phyloP scores from a whole-genome alignment of 2,113 vertebrate species.

The Promerops cafer region DNA sequence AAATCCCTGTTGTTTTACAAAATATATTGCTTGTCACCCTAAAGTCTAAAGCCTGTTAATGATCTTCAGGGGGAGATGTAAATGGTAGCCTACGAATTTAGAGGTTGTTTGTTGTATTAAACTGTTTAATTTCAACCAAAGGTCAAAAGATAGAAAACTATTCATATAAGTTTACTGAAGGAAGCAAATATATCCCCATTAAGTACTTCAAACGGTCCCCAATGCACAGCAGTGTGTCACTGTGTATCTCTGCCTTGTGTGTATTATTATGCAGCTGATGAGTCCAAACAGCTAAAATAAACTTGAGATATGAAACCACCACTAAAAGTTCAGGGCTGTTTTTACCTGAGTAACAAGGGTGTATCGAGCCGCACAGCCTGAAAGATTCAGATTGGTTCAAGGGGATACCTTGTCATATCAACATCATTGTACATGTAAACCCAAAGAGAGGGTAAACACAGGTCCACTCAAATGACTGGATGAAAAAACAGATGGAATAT shows the following conservation, averaged over 20 bases:
- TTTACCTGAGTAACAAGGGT: conserved; percentile 73
- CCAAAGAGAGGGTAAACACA: conserved; percentile 77
- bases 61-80: conserved; percentile 54
- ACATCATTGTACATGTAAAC: conserved; percentile 76
- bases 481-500: conserved; percentile 77
- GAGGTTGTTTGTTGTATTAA: conserved; percentile 43
- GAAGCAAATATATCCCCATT: conserved; percentile 42
- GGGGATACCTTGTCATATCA: conserved; percentile 78
- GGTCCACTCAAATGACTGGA: conserved; percentile 71
- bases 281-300: conserved; percentile 56
- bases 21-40: conserved; percentile 63
- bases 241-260: neutral
- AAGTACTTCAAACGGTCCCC: conserved; percentile 45
- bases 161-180: conserved; percentile 37
- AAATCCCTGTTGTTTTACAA: conserved; percentile 61
- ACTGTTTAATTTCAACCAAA: conserved; percentile 47
- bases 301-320: conserved; percentile 63
- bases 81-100: conserved; percentile 24
- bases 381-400: conserved; percentile 67
- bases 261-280: neutral
- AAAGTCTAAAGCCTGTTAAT: conserved; percentile 32
- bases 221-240: neutral
- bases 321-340: conserved; percentile 70
- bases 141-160: conserved; percentile 43
- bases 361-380: conserved; percentile 72